Conservation (phyloP, 2,113 vertebrate species). For the Andinoacara biseriatus region DNA sequence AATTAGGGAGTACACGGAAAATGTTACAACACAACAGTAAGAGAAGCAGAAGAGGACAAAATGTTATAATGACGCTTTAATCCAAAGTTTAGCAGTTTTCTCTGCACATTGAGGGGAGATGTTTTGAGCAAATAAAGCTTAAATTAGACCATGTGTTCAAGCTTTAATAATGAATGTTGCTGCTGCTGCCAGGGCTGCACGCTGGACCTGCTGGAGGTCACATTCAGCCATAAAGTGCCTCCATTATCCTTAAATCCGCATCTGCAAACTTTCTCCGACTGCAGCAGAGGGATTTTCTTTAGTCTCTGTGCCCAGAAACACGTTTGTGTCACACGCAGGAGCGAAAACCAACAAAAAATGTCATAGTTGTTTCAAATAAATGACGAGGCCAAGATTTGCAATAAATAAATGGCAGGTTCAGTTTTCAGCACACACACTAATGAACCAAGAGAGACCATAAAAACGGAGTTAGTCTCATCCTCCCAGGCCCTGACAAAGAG, state of each 20-base stretch:
- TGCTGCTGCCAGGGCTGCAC: not conserved
- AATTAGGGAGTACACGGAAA: not conserved
- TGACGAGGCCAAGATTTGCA: not conserved
- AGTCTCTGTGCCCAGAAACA: not conserved
- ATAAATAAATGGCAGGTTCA: not conserved
- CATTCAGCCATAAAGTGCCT: not conserved
- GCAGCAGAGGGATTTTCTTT: not conserved
- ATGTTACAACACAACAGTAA: not conserved
- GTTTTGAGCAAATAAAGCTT: not conserved
- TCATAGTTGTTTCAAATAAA: not conserved
- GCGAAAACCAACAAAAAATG: not conserved
- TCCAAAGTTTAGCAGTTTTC: not conserved
- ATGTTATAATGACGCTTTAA: not conserved
- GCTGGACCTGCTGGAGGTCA: constrained; percentile 3
- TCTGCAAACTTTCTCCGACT: constrained; percentile 1
- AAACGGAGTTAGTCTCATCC: not conserved
- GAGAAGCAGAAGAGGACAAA: no score
- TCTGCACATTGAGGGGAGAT: not conserved
- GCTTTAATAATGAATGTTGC: not conserved
- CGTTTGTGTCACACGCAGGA: not conserved
- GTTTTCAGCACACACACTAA: not conserved
- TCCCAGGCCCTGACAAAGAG: not conserved
- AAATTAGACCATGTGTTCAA: not conserved
- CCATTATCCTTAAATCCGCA: not conserved
- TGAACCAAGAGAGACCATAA: not conserved